Conservation (phyloP, 2,113 vertebrate genomes). For the Xenopus laevis region DNA sequence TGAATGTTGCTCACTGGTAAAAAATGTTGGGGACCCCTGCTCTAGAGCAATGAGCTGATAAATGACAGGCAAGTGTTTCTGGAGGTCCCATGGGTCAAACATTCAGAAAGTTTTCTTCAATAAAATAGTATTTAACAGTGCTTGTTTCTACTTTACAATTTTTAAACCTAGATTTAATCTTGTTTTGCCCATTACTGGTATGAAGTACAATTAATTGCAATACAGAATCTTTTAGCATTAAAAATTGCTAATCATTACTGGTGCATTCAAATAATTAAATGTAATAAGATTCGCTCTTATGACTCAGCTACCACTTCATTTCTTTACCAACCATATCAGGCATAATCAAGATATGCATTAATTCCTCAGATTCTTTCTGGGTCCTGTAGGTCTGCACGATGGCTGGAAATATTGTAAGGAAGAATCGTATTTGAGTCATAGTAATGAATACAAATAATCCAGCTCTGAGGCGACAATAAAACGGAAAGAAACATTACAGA, state of each 20-base stretch:
- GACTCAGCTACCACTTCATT: too few species aligned
- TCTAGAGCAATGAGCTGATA: too few species aligned
- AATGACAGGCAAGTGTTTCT: too few species aligned
- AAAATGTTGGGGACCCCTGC: too few species aligned
- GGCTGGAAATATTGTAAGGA: background rate
- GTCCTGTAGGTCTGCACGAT: background rate
- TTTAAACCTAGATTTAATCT: background rate
- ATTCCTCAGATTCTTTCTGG: background rate
- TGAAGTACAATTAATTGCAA: background rate
- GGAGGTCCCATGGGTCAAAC: too few species aligned
- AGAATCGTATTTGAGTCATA: background rate
- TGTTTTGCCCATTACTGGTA: background rate
- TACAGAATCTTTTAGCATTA: background rate
- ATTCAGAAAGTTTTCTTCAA: too few species aligned
- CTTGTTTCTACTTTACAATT: too few species aligned
- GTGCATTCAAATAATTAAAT: background rate
- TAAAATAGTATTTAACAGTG: too few species aligned
- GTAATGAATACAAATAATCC: constrained; percentile 51
- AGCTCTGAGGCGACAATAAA: constrained; percentile 55
- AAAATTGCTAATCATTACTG: background rate
- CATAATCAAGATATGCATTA: background rate
- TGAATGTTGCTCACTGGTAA: too few species aligned
- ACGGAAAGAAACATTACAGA: constrained; percentile 52
- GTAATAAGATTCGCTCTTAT: background rate
- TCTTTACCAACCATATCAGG: too few species aligned